Evolutionary conservation across 2,797 vertebrate species (phyloP).

Genomic region (Mormyrus hasselquistii): DNA sequence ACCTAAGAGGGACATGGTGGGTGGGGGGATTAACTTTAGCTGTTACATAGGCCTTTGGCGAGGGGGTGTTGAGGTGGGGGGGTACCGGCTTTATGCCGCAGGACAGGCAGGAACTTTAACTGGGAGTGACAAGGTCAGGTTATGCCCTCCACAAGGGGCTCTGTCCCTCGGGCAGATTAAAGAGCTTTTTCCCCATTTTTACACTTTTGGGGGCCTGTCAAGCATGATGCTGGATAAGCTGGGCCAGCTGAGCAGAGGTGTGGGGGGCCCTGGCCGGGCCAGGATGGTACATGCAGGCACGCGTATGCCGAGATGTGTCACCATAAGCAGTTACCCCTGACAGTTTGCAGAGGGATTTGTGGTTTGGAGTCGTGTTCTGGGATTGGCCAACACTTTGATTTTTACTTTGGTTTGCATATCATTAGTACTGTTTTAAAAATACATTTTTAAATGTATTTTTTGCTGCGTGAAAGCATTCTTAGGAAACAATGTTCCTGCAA

Average conservation of each 20-base stretch:
- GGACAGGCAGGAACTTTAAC: constrained; percentile 87
- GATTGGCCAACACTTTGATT: background rate
- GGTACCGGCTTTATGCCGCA: constrained; percentile 59
- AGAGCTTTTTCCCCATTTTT: constrained; percentile 86
- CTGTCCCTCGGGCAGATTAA: constrained; percentile 93
- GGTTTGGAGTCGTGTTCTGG: background rate
- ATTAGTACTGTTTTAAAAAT: background rate
- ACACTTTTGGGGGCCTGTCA: constrained; percentile 88
- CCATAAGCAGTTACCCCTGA: background rate
- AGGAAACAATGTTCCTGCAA: background rate
- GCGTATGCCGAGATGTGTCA: background rate
- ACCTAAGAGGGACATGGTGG: constrained; percentile 58
- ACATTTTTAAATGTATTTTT: background rate
- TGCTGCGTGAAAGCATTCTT: background rate
- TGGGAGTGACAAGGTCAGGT: constrained; percentile 94
- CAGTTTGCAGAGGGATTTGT: background rate
- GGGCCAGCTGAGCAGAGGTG: constrained; percentile 50
- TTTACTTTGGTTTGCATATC: background rate
- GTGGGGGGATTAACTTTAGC: constrained; percentile 70
- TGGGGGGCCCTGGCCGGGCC: background rate
- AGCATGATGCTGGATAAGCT: constrained; percentile 88
- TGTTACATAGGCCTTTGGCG: constrained; percentile 55
- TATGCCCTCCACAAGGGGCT: constrained; percentile 74
- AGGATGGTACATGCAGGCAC: background rate
- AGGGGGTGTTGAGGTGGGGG: constrained; percentile 27